These are phyloP conservation scores for Pseudorasbora parva DNA, from an alignment of 2,113 vertebrate genomes.

Conservation along the genomic window DNA sequence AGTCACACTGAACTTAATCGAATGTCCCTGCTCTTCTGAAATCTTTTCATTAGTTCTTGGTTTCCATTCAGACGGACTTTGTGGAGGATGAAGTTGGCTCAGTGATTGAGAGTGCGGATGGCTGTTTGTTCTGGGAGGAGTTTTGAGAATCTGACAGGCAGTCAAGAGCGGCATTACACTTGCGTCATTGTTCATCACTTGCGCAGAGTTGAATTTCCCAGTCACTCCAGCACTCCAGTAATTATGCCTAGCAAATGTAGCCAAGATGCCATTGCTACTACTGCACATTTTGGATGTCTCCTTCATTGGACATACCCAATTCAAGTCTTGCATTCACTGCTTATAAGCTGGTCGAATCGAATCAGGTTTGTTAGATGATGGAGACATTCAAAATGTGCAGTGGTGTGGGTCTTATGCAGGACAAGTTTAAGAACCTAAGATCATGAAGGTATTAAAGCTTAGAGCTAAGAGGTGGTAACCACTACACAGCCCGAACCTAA, in stretches of 20 bases:
- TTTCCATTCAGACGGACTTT: not conserved
- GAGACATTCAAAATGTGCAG: too few species aligned
- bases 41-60: not conserved
- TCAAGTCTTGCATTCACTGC: too few species aligned
- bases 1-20: not conserved
- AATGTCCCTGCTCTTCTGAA: not conserved
- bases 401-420: too few species aligned
- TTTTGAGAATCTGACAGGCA: slow-evolving; percentile 5
- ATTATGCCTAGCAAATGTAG: not conserved
- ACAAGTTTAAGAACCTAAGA: too few species aligned
- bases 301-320: too few species aligned
- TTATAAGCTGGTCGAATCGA: too few species aligned
- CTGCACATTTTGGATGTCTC: too few species aligned
- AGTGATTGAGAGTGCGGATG: slow-evolving; percentile 8
- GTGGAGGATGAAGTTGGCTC: slow-evolving; percentile 6
- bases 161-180: slow-evolving; percentile 13
- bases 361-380: too few species aligned
- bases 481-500: too few species aligned
- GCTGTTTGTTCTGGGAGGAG: slow-evolving; percentile 14
- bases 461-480: too few species aligned
- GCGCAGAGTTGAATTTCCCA: not conserved
- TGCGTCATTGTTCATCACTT: slow-evolving; percentile 17
- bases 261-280: too few species aligned
- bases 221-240: not conserved
- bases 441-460: too few species aligned